Evolutionary conservation across 2,888 invertebrate species (phyloP).

Genomic region (Aphidoletes aphidimyza): DNA sequence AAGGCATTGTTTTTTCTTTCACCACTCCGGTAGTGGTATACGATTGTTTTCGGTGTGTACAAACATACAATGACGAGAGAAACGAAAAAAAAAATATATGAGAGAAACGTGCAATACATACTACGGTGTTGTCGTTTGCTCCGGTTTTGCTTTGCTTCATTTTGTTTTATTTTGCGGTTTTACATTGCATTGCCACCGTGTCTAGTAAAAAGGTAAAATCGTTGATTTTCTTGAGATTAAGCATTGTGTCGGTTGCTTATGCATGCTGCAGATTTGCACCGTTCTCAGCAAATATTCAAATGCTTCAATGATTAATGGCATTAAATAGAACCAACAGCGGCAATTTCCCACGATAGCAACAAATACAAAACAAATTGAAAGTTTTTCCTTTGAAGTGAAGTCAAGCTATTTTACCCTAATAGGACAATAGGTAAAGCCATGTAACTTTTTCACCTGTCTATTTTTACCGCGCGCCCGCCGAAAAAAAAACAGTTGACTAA

Average conservation of each 20-base stretch:
- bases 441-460: too few species aligned
- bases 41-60: background rate
- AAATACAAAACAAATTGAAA: too few species aligned
- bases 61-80: background rate
- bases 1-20: constrained; percentile 42
- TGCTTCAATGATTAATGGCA: constrained; percentile 1
- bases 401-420: too few species aligned
- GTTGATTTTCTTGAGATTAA: constrained; percentile 39
- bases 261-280: background rate
- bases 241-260: background rate
- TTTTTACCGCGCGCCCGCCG: too few species aligned
- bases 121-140: background rate
- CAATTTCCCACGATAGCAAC: background rate
- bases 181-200: too few species aligned
- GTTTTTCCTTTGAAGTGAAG: too few species aligned
- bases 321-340: background rate
- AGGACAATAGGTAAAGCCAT: too few species aligned
- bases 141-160: background rate
- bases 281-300: background rate
- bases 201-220: background rate
- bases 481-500: background rate
- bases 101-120: background rate
- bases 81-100: too few species aligned
- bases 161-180: background rate
- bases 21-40: too few species aligned